Evolutionary conservation across 1,140 invertebrate species (phyloP).

Genomic region (Frieseomelitta varia): DNA sequence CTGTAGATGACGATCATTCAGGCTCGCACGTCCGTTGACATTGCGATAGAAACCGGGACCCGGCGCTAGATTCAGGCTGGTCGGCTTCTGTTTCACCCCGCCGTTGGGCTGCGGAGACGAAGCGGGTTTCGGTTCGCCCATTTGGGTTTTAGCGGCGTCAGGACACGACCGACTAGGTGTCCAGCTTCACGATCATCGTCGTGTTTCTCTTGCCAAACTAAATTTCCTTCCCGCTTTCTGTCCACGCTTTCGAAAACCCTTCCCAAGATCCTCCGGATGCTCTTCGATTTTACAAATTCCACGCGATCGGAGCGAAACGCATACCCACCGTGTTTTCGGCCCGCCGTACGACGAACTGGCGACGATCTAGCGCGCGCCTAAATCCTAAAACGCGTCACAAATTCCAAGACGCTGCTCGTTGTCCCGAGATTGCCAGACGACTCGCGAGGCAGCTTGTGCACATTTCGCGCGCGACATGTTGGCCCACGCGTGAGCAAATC

Average conservation of each 20-base stretch:
- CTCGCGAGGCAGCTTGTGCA: slow-evolving; percentile 10
- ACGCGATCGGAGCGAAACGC: not conserved
- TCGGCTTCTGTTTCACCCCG: slow-evolving; percentile 81
- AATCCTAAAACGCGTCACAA: not conserved
- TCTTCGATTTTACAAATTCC: not conserved
- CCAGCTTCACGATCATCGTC: slow-evolving; percentile 50
- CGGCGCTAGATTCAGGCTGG: slow-evolving; percentile 77
- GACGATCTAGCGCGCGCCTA: not conserved
- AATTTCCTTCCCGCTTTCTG: not conserved
- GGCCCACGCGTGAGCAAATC: slow-evolving; percentile 43
- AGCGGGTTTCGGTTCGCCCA: slow-evolving; percentile 78
- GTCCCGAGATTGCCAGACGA: not conserved
- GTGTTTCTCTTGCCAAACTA: not conserved
- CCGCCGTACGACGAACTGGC: too few species aligned
- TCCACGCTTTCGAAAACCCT: too few species aligned
- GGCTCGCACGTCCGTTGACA: slow-evolving; percentile 76
- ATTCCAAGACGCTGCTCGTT: not conserved
- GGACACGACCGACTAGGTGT: slow-evolving; percentile 63
- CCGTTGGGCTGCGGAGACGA: slow-evolving; percentile 78
- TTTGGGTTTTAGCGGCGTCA: slow-evolving; percentile 69
- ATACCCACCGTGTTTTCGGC: not conserved
- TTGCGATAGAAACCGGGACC: slow-evolving; percentile 78
- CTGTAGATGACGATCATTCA: slow-evolving; percentile 80
- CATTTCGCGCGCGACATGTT: slow-evolving; percentile 54
- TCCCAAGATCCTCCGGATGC: not conserved